Base-by-base conservation (phyloP, 2,797 vertebrate genomes). In the Vultur gryphus region DNA sequence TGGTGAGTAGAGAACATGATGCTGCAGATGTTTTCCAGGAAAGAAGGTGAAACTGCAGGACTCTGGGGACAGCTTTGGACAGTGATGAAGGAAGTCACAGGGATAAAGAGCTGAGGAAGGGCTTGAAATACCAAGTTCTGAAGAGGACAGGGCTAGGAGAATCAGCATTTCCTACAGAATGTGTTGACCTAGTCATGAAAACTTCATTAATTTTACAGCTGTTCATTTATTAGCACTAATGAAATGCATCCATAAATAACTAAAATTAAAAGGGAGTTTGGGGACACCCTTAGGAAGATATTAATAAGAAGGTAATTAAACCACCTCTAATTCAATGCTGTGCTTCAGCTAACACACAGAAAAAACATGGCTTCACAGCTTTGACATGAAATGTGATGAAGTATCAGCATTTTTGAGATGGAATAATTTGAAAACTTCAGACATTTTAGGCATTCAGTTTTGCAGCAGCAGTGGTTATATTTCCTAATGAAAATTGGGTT, bases 1-100 rank as follows among this genome's bases (percentile, higher is more conserved):
- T 0, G 0, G 11, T 6, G 24, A 52, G 9, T 7, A 59, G 39
- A 59, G 28, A 89, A 51, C 29, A 51, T 1, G 4, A 18, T 21
- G 28, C 11, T 49, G 29, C 7, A 62, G 13, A 33, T 41, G 21
- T 6, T 78, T 79, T 43, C 41, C 35, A 19, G 35, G 67, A 67
- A 78, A 33, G 21, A 58, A 44, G 13, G 26, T 52, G 55, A 87
- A 88, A 43, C 2, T 2, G 19, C 7, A 52, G 28, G 21, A 76
- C 10, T 14, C 31, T 25, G 13, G 3, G 6, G 13, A 48, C 31
- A 79, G 13, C 10, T 89, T 62, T 75, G 44, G 58, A 64, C 13
- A 59, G 28, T 48, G 28, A 54, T n/a, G 3, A 58, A 84, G 65
- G 23, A 86, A 66, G 20, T 55, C 16, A 33, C 8, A 51, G 9